phyloP scores from a whole-genome alignment of 2,888 invertebrate genomes.

The Phyto melanocephala region DNA sequence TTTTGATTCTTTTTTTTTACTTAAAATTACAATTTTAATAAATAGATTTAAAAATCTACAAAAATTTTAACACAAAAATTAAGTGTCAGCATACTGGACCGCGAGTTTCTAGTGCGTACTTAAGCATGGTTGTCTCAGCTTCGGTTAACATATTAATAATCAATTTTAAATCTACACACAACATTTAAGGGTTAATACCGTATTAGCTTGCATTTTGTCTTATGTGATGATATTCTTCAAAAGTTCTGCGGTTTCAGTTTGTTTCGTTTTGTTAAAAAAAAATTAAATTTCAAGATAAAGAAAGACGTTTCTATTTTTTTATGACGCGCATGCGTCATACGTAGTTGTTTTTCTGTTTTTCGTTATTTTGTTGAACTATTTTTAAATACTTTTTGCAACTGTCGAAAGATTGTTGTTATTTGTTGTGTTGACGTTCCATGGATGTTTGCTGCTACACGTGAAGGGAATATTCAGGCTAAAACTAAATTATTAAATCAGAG shows the following conservation, averaged over 20 bases:
- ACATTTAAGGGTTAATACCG: constrained; percentile 18
- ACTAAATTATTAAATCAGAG: neutral
- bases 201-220: neutral
- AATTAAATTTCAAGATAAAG: constrained; percentile 27
- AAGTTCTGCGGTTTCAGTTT: constrained; percentile 2
- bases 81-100: too few species aligned
- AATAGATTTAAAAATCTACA: too few species aligned
- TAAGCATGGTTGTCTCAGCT: too few species aligned
- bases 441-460: constrained; percentile 26
- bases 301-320: neutral
- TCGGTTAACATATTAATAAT: too few species aligned
- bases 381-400: constrained; percentile 4
- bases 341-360: constrained; percentile 36
- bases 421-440: constrained; percentile 18
- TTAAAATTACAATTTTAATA: too few species aligned
- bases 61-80: too few species aligned
- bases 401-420: constrained; percentile 39
- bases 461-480: constrained; percentile 27
- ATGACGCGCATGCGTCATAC: constrained; percentile 16
- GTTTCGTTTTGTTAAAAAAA: constrained; percentile 7
- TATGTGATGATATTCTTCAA: constrained; percentile 45
- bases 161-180: too few species aligned
- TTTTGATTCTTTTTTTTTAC: too few species aligned
- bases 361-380: constrained; percentile 18
- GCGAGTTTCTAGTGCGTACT: too few species aligned